Conservation (phyloP, 2,888 invertebrate species). For the Xanthia icteritia region DNA sequence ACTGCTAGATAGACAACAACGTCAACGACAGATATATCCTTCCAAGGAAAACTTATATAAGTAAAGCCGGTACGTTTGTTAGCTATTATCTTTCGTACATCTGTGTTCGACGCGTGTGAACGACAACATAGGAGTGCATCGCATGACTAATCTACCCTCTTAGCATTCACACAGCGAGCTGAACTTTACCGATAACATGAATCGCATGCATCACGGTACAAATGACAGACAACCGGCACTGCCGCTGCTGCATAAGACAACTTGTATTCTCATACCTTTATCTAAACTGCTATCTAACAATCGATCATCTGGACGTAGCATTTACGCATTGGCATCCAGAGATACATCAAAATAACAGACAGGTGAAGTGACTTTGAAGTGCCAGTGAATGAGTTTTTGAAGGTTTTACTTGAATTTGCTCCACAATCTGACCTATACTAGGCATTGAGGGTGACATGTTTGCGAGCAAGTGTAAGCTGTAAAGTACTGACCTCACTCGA, state of each 20-base stretch:
- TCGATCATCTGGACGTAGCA: conserved; percentile 47
- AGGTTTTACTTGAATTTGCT: conserved; percentile 12
- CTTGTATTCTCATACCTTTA: conserved; percentile 47
- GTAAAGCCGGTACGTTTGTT: conserved; percentile 54
- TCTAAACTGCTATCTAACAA: conserved; percentile 46
- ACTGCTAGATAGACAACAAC: conserved; percentile 30
- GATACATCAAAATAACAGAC: conserved; percentile 42
- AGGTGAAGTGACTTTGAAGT: conserved; percentile 13
- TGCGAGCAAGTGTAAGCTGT: conserved; percentile 54
- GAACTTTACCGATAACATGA: conserved; percentile 79
- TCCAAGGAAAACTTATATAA: conserved; percentile 53
- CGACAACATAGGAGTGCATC: conserved; percentile 79
- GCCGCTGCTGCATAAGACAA: conserved; percentile 46
- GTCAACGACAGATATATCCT: conserved; percentile 60
- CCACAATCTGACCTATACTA: conserved; percentile 47
- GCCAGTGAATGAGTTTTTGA: conserved; percentile 8
- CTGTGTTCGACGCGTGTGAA: conserved; percentile 83
- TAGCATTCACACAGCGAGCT: conserved; percentile 80
- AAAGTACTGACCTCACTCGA: conserved; percentile 58
- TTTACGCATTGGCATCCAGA: conserved; percentile 32
- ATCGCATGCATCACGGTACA: conserved; percentile 70
- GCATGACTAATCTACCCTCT: conserved; percentile 85
- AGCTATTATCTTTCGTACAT: conserved; percentile 76
- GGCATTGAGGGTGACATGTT: conserved; percentile 57
- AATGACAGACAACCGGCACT: conserved; percentile 67